Percentiles rank a stretch among this genome's conserved stretches.
Conservation (phyloP, 92 coral and sea anemone genomes). For the Scolanthus callimorphus region DNA sequence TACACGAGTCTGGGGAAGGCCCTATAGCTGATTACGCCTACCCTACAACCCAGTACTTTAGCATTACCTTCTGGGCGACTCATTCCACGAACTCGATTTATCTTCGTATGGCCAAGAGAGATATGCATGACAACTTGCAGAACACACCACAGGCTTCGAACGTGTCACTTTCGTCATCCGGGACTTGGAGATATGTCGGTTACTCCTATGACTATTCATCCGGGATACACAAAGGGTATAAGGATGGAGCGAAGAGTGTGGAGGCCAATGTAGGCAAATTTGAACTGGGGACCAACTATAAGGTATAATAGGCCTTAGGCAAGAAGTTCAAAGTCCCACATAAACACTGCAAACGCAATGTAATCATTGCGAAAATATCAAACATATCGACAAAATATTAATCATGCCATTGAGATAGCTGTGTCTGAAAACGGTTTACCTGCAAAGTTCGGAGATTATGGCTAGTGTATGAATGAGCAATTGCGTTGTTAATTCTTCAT, state of each 20-base stretch:
- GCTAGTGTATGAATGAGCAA: too few relatives aligned
- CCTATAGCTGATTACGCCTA: conserved; percentile 3
- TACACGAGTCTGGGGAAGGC: not conserved
- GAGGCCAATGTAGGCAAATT: not conserved
- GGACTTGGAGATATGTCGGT: conserved; percentile 25
- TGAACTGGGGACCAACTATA: conserved; percentile 24
- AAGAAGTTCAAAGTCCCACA: too few relatives aligned
- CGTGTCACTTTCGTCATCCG: not conserved
- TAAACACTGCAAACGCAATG: too few relatives aligned
- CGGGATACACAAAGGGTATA: conserved; percentile 4
- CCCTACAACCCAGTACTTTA: not conserved
- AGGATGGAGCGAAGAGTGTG: conserved; percentile 3
- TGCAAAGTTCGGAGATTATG: too few relatives aligned
- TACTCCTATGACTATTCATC: conserved; percentile 7
- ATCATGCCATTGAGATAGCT: too few relatives aligned
- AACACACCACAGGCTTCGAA: not conserved
- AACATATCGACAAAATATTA: too few relatives aligned
- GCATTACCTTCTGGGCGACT: conserved; percentile 1
- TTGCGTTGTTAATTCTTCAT: too few relatives aligned
- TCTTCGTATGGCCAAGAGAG: too few relatives aligned
- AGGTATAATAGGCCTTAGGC: not conserved
- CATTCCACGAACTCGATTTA: not conserved
- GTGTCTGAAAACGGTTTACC: too few relatives aligned
- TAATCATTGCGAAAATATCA: too few relatives aligned
- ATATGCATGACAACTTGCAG: not conserved